Evolutionary conservation across 2,888 invertebrate species (phyloP), one percentile per base, ranked within the genome.

Genomic region (Bombyx huttoni): DNA sequence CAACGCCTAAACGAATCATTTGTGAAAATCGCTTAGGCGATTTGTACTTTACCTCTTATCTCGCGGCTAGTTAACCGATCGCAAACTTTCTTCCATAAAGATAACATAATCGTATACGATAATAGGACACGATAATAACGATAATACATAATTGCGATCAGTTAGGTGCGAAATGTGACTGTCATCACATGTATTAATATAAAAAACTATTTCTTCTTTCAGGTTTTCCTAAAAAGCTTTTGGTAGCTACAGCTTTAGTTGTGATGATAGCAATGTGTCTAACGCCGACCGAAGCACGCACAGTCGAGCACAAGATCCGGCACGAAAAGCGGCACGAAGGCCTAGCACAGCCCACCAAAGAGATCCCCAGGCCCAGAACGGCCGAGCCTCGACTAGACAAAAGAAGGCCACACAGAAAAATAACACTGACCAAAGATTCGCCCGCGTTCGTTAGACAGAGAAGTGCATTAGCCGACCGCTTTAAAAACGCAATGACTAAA

Each of bases 181-280:
- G 24, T 24, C 3, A 24, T 24, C 24, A 24, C 24, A 24, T 24
- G 24, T 24, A n/a, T 46, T 34, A n/a, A 24, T 24, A 13, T n/a
- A 52, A 33, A 13, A 13, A 48, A 51, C 13, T 65, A 52, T 71
- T 63, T 62, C 54, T 86, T 83, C 72, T 82, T 83, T 0, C 85
- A 88, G 88, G 81, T 86, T 86, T 86, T 82, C 75, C 83, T 73
- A 88, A 84, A 81, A 87, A 80, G 86, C 86, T 87, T 73, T 80
- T 87, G 78, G 79, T 86, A 79, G 87, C 85, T 81, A 72, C 78
- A 75, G 77, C 82, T 59, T 61, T 88, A 73, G 67, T 85, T 66
- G 70, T 82, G 59, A 72, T 88, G 63, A 63, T 88, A 67, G 72
- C 82, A 52, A 87, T 85, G 86, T 80, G 81, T 66, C 70, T 85